phyloP scores from a whole-genome alignment of 2,888 invertebrate species.

The Dascillus cervinus region DNA sequence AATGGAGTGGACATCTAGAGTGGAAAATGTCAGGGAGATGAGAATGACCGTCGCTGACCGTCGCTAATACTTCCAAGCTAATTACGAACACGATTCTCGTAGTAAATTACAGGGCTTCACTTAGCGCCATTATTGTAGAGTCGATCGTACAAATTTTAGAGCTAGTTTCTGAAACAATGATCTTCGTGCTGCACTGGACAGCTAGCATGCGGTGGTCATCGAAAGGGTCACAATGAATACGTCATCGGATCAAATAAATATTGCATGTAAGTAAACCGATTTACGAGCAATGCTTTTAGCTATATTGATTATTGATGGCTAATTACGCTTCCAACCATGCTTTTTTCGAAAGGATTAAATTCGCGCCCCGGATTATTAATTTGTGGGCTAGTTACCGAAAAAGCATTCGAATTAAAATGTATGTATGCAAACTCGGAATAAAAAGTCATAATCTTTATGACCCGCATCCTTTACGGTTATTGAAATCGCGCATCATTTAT shows the following conservation, averaged over 20 bases:
- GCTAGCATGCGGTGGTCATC: slow-evolving; percentile 12
- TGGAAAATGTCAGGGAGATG: neutral
- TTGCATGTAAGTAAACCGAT: slow-evolving; percentile 39
- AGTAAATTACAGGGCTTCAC: slow-evolving; percentile 26
- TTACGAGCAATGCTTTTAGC: slow-evolving; percentile 36
- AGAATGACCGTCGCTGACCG: slow-evolving; percentile 15
- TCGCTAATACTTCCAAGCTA: slow-evolving; percentile 23
- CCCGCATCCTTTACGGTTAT: slow-evolving; percentile 28
- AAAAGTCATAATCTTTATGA: slow-evolving; percentile 33
- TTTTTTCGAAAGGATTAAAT: too few relatives aligned
- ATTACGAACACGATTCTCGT: slow-evolving; percentile 27
- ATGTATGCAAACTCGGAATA: slow-evolving; percentile 30
- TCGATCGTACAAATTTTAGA: slow-evolving; percentile 10
- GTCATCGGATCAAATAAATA: slow-evolving; percentile 33
- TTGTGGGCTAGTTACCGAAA: too few relatives aligned
- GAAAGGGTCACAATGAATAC: slow-evolving; percentile 27
- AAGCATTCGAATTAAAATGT: slow-evolving; percentile 23
- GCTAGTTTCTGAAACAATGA: neutral
- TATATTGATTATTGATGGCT: slow-evolving; percentile 36
- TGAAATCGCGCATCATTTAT: slow-evolving; percentile 33
- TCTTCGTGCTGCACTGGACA: slow-evolving; percentile 8
- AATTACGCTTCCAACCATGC: too few relatives aligned
- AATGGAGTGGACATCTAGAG: neutral
- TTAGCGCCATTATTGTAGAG: slow-evolving; percentile 19
- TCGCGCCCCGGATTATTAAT: too few relatives aligned